Evolutionary conservation across 2,113 vertebrate genomes (phyloP), one percentile per base, ranked within the genome.

Genomic region (Phyllopteryx taeniolatus): DNA sequence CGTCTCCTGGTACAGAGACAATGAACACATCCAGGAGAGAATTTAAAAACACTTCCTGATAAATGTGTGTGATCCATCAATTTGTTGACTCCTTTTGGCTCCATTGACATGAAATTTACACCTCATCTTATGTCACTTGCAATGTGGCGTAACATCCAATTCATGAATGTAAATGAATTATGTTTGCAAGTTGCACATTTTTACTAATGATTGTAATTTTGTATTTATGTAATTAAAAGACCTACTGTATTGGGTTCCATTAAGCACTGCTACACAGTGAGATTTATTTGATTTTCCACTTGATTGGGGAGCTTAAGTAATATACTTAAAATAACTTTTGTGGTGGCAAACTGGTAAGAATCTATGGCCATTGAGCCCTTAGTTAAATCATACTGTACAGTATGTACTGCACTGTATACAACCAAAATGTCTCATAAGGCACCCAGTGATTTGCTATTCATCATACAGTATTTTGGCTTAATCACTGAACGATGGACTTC

Each of bases 121-220:
- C 68, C 62, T 75, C 43, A 74, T 86, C 79, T 83, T 81, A 83
- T 89, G 76, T 87, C 87, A 79, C 86, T 90, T 92, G 92, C 86
- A 88, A 90, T 65, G 79, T 91, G 84, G 75, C 89, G 73, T 85
- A 84, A 82, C 81, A 88, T 87, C 79, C 74, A 87, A 78, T 90
- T 87, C 84, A 56, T 91, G 89, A 91, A 90, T 92, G 89, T 86
- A 92, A 90, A 89, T 85, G 47, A 70, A 78, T 89, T 88, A 66
- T 89, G 88, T 90, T 91, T 92, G 89, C 91, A 90, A 91, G 90
- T 92, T 93, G 91, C 92, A 93, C 90, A 92, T 93, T 93, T 94
- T 91, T 93, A 92, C 87, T 76, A 85, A 92, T 90, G 91, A 93
- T 92, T 93, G 92, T 93, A 93, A 88, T 92, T 93, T 93, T 93